Conservation (phyloP, 2,888 invertebrate species). For the Acleris cristana region DNA sequence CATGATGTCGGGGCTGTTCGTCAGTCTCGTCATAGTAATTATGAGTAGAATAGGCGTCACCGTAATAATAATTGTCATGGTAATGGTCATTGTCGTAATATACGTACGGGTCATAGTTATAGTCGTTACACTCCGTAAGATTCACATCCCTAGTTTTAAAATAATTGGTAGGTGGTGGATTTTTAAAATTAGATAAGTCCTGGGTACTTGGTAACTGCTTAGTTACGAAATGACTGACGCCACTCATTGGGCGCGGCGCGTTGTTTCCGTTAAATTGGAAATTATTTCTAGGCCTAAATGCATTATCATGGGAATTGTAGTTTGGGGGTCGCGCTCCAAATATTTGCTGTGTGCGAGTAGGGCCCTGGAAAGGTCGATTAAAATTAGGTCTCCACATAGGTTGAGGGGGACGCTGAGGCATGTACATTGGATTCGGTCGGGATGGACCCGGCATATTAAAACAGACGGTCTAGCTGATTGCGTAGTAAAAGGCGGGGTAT, state of each 20-base stretch:
- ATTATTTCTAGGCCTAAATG: constrained; percentile 1
- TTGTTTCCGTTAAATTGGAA: constrained; percentile 40
- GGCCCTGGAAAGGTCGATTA: not conserved
- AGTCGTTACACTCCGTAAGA: too few relatives aligned
- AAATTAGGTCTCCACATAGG: not conserved
- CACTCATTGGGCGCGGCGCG: constrained; percentile 36
- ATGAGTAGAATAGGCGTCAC: too few relatives aligned
- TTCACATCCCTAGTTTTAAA: too few relatives aligned
- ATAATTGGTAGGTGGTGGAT: not conserved
- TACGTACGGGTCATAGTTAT: too few relatives aligned
- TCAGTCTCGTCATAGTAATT: too few relatives aligned
- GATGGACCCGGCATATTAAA: too few relatives aligned
- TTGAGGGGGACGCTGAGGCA: not conserved
- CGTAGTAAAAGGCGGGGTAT: not conserved
- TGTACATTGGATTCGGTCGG: too few relatives aligned
- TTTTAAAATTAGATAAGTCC: not conserved
- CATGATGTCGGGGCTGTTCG: too few relatives aligned
- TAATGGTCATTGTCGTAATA: too few relatives aligned
- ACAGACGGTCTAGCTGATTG: too few relatives aligned
- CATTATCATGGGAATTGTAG: constrained; percentile 36
- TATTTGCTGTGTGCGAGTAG: constrained; percentile 3
- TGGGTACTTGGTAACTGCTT: not conserved
- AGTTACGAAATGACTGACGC: constrained; percentile 17
- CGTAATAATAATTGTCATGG: too few relatives aligned
- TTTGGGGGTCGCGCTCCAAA: constrained; percentile 47